Evolutionary conservation across 1,140 invertebrate species (phyloP).

Genomic region (Brachionus asplanchnoidis): DNA sequence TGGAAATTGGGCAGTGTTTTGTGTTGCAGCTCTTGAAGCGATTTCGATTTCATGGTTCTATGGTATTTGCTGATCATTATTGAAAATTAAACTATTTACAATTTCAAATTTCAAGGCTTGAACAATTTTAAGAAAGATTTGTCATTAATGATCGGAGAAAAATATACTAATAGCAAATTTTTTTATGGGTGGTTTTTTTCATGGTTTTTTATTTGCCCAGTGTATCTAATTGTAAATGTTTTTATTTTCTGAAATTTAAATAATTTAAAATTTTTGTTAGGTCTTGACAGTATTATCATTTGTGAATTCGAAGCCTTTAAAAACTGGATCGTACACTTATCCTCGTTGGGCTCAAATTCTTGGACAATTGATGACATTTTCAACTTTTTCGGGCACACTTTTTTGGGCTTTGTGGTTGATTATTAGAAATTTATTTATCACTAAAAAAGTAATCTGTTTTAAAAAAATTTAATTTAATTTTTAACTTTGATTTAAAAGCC

Average conservation of each 20-base stretch:
- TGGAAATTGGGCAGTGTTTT: conserved; percentile 40
- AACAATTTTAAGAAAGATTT: conserved; percentile 34
- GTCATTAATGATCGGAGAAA: conserved; percentile 7
- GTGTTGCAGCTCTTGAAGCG: neutral
- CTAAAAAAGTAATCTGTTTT: neutral
- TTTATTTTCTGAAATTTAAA: neutral
- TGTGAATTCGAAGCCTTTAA: too few species aligned
- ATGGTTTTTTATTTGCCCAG: neutral
- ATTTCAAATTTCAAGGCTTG: neutral
- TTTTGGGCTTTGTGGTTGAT: neutral
- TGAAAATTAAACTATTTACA: neutral
- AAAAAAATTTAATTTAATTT: neutral
- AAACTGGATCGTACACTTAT: too few species aligned
- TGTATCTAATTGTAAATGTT: neutral
- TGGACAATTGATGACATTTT: too few species aligned
- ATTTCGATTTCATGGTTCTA: conserved; percentile 29
- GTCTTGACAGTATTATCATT: too few species aligned
- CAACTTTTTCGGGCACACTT: neutral
- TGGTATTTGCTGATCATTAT: neutral
- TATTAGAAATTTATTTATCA: neutral
- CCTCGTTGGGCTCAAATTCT: too few species aligned
- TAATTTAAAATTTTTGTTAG: too few species aligned
- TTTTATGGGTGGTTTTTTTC: neutral
- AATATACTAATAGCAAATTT: neutral
- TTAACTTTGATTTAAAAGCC: neutral